Conservation (phyloP, 2,113 vertebrate species). For the Corvus moneduloides region DNA sequence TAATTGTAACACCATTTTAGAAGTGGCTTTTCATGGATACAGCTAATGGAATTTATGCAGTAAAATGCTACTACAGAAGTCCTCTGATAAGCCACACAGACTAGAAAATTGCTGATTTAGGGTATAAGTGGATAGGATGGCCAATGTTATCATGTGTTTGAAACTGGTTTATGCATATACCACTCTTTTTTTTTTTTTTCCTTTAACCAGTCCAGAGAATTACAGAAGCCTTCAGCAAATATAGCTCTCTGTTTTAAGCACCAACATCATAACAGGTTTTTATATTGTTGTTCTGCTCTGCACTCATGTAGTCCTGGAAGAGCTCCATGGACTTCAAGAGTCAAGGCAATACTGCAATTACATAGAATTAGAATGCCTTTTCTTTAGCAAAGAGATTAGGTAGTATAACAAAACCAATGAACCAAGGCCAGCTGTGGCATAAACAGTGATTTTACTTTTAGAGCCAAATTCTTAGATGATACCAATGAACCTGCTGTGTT, state of each 20-base stretch:
- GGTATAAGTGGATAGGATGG: not conserved
- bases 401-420: not conserved
- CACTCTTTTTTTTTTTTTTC: not conserved
- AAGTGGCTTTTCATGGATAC: not conserved
- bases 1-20: not conserved
- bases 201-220: not conserved
- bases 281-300: not conserved
- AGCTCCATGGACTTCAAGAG: not conserved
- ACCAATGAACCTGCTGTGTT: not conserved
- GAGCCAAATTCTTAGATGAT: not conserved
- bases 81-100: not conserved
- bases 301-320: not conserved
- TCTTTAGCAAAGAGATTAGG: slow-evolving; percentile 8
- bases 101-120: not conserved
- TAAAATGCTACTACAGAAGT: not conserved
- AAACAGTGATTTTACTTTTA: not conserved
- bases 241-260: not conserved
- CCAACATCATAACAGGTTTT: not conserved
- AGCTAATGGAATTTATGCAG: not conserved
- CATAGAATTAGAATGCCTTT: not conserved
- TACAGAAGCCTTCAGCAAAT: not conserved
- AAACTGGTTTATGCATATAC: not conserved
- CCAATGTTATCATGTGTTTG: not conserved
- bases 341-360: slow-evolving; percentile 10
- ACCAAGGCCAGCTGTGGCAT: not conserved